These are phyloP conservation scores for Myathropa florea DNA, from an alignment of 2,888 invertebrate species.

Conservation along the genomic window DNA sequence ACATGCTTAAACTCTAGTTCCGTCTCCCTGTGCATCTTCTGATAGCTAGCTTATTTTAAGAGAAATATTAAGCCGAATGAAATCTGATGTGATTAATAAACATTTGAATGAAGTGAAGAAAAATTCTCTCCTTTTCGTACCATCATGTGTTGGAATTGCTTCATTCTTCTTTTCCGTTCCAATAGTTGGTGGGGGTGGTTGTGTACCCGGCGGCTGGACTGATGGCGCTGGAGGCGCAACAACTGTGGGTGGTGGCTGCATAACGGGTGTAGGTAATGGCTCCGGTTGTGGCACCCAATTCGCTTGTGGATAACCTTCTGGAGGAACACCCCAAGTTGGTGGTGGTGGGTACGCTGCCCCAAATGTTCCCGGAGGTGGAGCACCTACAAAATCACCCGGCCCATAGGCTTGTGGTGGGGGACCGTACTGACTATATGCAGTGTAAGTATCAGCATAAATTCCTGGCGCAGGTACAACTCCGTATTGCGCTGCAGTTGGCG, in stretches of 20 bases:
- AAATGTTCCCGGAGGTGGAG: conserved; percentile 74
- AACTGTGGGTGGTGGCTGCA: conserved; percentile 43
- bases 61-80: conserved; percentile 30
- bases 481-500: conserved; percentile 73
- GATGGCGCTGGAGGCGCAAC: conserved; percentile 21
- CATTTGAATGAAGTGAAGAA: conserved; percentile 4
- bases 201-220: conserved; percentile 55
- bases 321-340: conserved; percentile 76
- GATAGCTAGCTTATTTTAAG: conserved; percentile 16
- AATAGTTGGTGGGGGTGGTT: conserved; percentile 35
- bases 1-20: neutral
- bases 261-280: conserved; percentile 62
- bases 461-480: conserved; percentile 74
- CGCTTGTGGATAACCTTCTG: conserved; percentile 42
- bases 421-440: conserved; percentile 75
- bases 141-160: conserved; percentile 77
- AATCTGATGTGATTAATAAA: neutral
- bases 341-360: conserved; percentile 76
- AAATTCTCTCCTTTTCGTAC: conserved; percentile 73
- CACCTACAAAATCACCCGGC: conserved; percentile 73
- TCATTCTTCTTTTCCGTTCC: conserved; percentile 70
- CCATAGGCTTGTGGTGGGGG: conserved; percentile 74
- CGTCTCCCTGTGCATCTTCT: conserved; percentile 18
- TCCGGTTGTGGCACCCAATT: conserved; percentile 62
- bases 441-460: conserved; percentile 76